Conservation (phyloP, 2,113 vertebrate species). For the Hippopotamus amphibius region DNA sequence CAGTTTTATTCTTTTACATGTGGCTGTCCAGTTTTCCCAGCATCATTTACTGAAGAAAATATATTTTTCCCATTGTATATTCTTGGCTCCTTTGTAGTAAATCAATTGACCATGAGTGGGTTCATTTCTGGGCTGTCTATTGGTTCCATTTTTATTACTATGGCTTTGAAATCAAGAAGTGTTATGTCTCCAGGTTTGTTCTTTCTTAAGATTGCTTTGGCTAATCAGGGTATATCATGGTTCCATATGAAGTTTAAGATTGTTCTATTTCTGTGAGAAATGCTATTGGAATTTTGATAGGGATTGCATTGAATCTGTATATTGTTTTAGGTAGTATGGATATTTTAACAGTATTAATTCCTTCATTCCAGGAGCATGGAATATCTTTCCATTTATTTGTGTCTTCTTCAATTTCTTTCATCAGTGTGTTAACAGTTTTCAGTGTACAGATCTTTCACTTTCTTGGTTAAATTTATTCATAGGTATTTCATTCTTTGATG, state of each 20-base stretch:
- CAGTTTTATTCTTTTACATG: not conserved
- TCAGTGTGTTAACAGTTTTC: not conserved
- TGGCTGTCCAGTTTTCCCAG: not conserved
- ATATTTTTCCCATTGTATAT: not conserved
- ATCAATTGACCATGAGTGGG: not conserved
- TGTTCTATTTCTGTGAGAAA: not conserved
- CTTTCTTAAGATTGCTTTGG: not conserved
- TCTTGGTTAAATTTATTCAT: not conserved
- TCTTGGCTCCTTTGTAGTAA: not conserved
- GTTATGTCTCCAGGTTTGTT: not conserved
- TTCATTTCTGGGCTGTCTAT: not conserved
- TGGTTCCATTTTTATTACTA: not conserved
- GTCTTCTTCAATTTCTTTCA: not conserved
- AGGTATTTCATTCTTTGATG: not conserved
- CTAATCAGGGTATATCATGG: not conserved
- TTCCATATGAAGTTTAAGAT: not conserved
- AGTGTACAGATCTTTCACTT: not conserved
- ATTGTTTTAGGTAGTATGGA: not conserved
- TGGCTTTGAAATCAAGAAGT: not conserved
- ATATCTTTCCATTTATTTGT: not conserved
- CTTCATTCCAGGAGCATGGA: not conserved
- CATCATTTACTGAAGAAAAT: not conserved
- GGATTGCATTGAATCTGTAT: not conserved
- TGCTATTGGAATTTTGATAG: not conserved
- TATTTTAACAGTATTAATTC: not conserved